These are phyloP conservation scores for Lasioglossum calceatum DNA, from an alignment of 2,888 invertebrate species.

Conservation along the genomic window DNA sequence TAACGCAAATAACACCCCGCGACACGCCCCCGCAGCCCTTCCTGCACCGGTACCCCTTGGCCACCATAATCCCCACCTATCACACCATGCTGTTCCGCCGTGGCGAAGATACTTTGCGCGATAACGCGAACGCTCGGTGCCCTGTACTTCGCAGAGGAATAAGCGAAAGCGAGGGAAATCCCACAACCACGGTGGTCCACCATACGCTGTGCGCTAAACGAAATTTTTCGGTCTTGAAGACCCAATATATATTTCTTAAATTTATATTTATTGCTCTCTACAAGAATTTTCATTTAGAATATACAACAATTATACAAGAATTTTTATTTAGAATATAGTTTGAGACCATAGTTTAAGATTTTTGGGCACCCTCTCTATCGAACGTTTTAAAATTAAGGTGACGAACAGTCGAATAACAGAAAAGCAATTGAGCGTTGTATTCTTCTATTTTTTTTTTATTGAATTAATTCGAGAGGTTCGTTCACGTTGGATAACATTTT, in stretches of 20 bases:
- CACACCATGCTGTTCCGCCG: constrained; percentile 3
- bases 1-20: constrained; percentile 80
- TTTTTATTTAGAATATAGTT: no score
- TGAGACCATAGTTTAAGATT: no score
- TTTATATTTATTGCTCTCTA: not conserved
- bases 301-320: no score
- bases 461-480: no score
- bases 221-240: not conserved
- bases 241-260: constrained; percentile 1
- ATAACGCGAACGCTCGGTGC: constrained; percentile 38
- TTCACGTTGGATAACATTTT: no score
- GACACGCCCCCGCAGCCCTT: constrained; percentile 43
- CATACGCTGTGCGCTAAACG: not conserved
- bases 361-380: no score
- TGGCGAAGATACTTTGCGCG: constrained; percentile 47
- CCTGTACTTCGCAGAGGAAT: constrained; percentile 14
- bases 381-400: no score
- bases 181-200: constrained; percentile 17
- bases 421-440: no score
- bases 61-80: constrained; percentile 7
- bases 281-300: no score
- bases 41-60: constrained; percentile 1
- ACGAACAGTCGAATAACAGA: no score
- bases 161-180: constrained; percentile 3
- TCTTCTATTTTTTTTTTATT: no score